phyloP scores from a whole-genome alignment of 2,113 vertebrate genomes.

The Ariopsis seemanni region DNA sequence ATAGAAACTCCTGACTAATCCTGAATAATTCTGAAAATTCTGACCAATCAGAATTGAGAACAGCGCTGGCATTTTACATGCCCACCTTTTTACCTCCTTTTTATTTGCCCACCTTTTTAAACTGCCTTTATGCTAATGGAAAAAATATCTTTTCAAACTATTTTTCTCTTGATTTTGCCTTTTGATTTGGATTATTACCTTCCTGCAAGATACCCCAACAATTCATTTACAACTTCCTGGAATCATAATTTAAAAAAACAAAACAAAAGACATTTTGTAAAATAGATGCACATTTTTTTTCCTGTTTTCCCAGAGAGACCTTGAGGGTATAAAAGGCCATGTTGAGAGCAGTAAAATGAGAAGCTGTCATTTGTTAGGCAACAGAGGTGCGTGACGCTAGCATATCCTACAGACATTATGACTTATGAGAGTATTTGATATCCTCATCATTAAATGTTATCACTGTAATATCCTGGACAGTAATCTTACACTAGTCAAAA shows the following conservation, averaged over 20 bases:
- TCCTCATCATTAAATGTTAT: slow-evolving; percentile 48
- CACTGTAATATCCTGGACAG: slow-evolving; percentile 12
- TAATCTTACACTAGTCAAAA: neutral
- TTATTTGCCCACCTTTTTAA: neutral
- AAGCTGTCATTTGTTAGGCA: neutral
- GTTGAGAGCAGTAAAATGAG: slow-evolving; percentile 1
- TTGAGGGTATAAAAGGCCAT: neutral
- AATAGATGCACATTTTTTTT: neutral
- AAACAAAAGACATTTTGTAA: neutral
- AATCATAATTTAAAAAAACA: neutral
- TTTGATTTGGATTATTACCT: neutral
- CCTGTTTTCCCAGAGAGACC: neutral
- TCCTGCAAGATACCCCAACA: neutral
- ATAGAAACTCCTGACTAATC: neutral
- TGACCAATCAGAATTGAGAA: neutral
- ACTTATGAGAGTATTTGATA: slow-evolving; percentile 45
- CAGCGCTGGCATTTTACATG: neutral
- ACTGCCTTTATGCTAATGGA: neutral
- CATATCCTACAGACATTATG: slow-evolving; percentile 29
- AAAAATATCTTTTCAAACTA: neutral
- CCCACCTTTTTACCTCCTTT: neutral
- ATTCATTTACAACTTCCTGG: neutral
- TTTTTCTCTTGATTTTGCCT: neutral
- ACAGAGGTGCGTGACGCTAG: neutral
- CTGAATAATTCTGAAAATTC: neutral